Evolutionary conservation across 2,888 invertebrate species (phyloP), one percentile per base, ranked within the genome.

Genomic region (Brachycybe producta): DNA sequence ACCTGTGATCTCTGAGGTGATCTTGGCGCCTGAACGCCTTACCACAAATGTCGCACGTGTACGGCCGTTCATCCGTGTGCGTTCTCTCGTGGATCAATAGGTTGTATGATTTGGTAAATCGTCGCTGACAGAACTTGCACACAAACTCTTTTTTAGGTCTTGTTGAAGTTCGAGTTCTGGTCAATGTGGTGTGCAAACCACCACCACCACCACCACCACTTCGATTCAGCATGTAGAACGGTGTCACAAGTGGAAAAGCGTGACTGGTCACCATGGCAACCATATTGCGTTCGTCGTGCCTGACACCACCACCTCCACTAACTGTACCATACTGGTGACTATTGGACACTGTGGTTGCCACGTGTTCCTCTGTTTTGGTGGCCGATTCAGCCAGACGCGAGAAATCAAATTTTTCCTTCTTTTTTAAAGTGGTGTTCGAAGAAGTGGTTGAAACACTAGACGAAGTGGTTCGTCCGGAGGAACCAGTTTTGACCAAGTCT

Each of bases 21-120:
- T 75, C 75, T 60, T 76, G 75, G 53, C 75, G 63, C 34, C 75
- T 61, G 65, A 75, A 75, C 3, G 72, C 69, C 60, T 75, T 75
- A 43, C 69, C 66, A 57, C 74, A 75, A 49, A 73, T 67, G 56
- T 75, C 74, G 59, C 75, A 76, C 0, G 70, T 66, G 62, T 72
- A 76, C 1, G 75, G 74, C 51, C 75, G 61, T 58, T 76, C 75
- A 60, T 76, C 73, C 13, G 75, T 75, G 61, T 75, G 75, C 2
- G 75, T 76, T 49, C 73, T 59, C 56, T 74, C 74, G 62, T 75
- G 75, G 55, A 75, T 75, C 54, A 75, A 61, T 46, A 75, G 64
- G 58, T 75, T 75, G 65, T 75, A 76, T 5, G 72, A 72, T 61
- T 75, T 75, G 54, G 74, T 73, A 63, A 75, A 75, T 46, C 73